phyloP scores from a whole-genome alignment of 2,113 vertebrate species.

The Hemiscyllium ocellatum region DNA sequence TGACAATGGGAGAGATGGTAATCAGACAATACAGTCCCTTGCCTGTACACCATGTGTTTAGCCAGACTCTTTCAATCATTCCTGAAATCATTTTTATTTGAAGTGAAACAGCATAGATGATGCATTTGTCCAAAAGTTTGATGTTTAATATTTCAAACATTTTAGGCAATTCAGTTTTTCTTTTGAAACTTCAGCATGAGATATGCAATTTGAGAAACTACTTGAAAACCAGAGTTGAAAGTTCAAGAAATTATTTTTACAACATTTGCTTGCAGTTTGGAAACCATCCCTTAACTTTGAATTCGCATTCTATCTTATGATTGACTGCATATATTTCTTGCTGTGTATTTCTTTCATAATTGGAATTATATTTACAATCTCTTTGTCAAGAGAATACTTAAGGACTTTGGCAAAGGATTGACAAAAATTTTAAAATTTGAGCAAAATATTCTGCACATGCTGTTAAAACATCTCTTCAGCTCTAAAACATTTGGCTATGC shows the following conservation, averaged over 20 bases:
- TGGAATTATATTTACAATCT: neutral
- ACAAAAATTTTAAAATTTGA: neutral
- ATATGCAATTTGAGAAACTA: neutral
- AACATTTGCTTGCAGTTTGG: neutral
- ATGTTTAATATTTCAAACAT: neutral
- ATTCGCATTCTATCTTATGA: neutral
- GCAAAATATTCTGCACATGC: neutral
- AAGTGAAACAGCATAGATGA: neutral
- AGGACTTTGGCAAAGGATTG: neutral
- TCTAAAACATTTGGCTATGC: neutral
- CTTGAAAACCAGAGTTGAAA: neutral
- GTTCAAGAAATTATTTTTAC: neutral
- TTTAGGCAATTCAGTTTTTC: neutral
- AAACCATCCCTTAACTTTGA: neutral
- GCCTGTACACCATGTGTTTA: neutral
- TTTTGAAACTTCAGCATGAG: neutral
- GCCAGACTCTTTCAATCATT: neutral
- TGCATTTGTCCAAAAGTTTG: neutral
- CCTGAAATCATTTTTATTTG: neutral
- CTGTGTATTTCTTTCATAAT: neutral
- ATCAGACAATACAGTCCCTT: neutral
- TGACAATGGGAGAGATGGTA: neutral
- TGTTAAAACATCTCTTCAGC: neutral
- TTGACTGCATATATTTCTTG: neutral
- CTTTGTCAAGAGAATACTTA: neutral